These are phyloP conservation scores for Bombylius discolor DNA, from an alignment of 2,888 invertebrate genomes.

Conservation along the genomic window DNA sequence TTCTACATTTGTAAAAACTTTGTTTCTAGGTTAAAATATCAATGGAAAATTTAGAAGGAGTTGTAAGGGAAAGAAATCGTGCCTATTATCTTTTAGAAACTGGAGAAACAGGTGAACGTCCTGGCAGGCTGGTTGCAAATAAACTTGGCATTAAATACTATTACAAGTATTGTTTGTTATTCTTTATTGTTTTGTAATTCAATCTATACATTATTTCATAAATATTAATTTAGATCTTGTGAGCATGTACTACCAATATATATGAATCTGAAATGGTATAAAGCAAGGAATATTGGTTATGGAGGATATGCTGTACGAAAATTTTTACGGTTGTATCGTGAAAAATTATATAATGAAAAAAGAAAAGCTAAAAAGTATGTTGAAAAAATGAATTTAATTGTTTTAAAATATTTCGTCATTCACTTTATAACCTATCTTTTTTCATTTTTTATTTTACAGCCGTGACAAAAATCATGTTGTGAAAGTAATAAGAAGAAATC, in stretches of 20 bases:
- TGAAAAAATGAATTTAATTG: neutral
- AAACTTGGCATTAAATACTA: conserved; percentile 47
- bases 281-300: conserved; percentile 43
- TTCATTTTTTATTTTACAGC: conserved; percentile 26
- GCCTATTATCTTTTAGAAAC: conserved; percentile 85
- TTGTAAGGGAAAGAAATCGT: conserved; percentile 81
- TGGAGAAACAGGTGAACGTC: conserved; percentile 69
- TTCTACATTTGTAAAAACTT: neutral
- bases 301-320: conserved; percentile 48
- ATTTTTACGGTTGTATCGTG: conserved; percentile 48
- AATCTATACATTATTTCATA: conserved; percentile 2
- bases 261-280: conserved; percentile 52
- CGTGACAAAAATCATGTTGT: conserved; percentile 54
- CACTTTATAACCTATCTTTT: conserved; percentile 10
- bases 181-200: neutral
- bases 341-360: conserved; percentile 47
- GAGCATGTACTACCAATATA: conserved; percentile 55
- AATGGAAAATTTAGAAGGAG: conserved; percentile 84
- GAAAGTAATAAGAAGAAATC: conserved; percentile 59
- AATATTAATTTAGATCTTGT: conserved; percentile 24
- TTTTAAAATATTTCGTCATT: conserved; percentile 1
- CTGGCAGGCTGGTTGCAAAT: conserved; percentile 44
- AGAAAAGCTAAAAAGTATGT: conserved; percentile 44
- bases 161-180: conserved; percentile 31
- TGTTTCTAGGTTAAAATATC: conserved; percentile 62